phyloP scores from a whole-genome alignment of 2,888 invertebrate genomes.

The Disparrhopalites patrizii region DNA sequence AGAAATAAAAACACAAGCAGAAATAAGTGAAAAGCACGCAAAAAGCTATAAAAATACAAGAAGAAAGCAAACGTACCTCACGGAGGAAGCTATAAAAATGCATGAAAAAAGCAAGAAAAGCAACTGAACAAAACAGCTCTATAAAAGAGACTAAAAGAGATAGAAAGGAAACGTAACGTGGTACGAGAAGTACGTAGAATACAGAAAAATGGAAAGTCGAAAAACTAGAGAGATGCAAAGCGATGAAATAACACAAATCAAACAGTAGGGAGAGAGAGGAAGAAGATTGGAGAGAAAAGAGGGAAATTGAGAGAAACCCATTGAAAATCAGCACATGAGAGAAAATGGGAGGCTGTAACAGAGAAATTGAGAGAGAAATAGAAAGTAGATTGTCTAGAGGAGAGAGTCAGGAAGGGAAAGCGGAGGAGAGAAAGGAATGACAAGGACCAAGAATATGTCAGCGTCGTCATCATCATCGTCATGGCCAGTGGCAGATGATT shows the following conservation, averaged over 20 bases:
- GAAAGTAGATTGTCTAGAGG: too few species aligned
- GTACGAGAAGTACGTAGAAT: too few species aligned
- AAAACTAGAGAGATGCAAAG: too few species aligned
- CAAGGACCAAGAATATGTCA: not conserved
- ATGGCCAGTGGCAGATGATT: conserved; percentile 20
- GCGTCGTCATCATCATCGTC: conserved; percentile 2
- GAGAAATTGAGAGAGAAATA: not conserved
- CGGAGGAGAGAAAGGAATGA: conserved; percentile 1
- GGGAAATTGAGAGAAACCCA: too few species aligned
- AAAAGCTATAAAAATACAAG: too few species aligned
- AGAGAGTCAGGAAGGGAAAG: not conserved
- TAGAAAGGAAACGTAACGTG: too few species aligned
- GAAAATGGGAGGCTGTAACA: not conserved
- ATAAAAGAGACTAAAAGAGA: too few species aligned
- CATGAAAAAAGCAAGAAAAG: not conserved
- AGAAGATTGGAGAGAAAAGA: not conserved
- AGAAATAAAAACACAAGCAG: too few species aligned
- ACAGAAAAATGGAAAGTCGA: not conserved
- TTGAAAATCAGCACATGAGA: not conserved
- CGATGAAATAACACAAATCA: too few species aligned
- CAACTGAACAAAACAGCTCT: too few species aligned
- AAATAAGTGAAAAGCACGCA: too few species aligned
- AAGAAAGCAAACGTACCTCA: not conserved
- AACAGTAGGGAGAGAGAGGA: too few species aligned
- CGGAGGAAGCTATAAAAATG: not conserved